These are phyloP conservation scores for Pelecanoides urinatrix DNA, from an alignment of 2,113 vertebrate genomes.

Conservation along the genomic window DNA sequence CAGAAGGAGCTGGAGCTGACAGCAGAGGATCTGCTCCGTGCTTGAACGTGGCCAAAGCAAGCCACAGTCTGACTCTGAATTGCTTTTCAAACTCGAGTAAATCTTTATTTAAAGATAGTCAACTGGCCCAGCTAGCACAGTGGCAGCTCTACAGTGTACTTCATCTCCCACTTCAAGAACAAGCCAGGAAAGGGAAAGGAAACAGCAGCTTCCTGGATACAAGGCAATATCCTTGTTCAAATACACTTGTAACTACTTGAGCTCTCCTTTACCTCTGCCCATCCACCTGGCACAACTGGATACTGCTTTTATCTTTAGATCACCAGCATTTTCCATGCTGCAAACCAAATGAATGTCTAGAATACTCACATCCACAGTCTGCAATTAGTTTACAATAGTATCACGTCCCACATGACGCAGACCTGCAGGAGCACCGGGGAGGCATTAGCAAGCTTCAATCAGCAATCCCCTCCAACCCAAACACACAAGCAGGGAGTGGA, in stretches of 20 bases:
- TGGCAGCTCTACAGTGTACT: neutral
- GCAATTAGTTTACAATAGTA: neutral
- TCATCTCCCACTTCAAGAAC: neutral
- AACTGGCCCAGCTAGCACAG: neutral
- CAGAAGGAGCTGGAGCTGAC: neutral
- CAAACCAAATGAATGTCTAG: neutral
- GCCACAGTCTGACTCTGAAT: neutral
- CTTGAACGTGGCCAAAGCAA: neutral
- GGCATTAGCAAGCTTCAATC: neutral
- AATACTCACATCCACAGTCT: neutral
- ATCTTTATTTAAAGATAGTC: neutral
- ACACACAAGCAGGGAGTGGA: neutral
- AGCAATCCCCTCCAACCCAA: neutral
- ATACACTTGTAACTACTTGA: neutral
- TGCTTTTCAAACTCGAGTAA: neutral
- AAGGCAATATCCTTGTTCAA: neutral
- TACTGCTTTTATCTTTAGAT: neutral
- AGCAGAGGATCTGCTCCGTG: neutral
- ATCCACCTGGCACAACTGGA: fast-evolving
- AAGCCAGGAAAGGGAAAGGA: neutral
- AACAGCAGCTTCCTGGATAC: neutral
- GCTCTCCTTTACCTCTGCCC: neutral
- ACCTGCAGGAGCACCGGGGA: neutral
- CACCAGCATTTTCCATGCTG: neutral
- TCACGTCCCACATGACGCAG: neutral